These are phyloP conservation scores for Cerastoderma edule DNA, from an alignment of 2,888 invertebrate species.

Conservation along the genomic window DNA sequence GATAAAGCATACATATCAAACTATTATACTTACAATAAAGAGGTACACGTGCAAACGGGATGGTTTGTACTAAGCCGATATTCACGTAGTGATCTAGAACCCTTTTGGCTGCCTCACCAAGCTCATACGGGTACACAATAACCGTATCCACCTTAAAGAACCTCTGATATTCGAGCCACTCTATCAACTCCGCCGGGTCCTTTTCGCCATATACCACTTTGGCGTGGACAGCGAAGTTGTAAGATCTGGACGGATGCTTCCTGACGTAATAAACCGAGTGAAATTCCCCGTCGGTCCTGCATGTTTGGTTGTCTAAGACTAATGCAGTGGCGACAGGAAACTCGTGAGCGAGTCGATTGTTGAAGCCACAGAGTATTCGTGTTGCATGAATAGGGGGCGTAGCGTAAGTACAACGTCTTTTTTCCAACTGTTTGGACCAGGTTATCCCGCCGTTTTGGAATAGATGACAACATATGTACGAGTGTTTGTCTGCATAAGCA, in stretches of 20 bases:
- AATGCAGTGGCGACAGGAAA: background rate
- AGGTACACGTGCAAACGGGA: background rate
- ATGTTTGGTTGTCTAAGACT: background rate
- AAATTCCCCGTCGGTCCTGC: too few relatives aligned
- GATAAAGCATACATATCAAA: too few relatives aligned
- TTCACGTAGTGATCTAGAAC: background rate
- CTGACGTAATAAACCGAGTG: background rate
- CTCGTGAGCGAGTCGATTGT: background rate
- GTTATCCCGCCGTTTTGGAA: background rate
- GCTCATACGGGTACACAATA: background rate
- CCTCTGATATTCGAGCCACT: conserved; percentile 6
- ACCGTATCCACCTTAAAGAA: background rate
- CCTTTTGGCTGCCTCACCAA: background rate
- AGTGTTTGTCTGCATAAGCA: background rate
- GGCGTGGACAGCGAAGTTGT: background rate
- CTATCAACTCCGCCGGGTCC: background rate
- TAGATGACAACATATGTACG: background rate
- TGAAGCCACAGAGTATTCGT: background rate
- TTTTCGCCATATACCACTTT: background rate
- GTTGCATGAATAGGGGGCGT: background rate
- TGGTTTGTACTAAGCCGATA: background rate
- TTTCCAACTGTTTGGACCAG: background rate
- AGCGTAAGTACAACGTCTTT: background rate
- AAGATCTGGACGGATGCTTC: too few relatives aligned
- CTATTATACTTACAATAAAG: background rate